Percentiles rank a stretch among this genome's conserved stretches.
Evolutionary conservation across 2,797 vertebrate species (phyloP).

Genomic region (Lithobates sylvaticus): DNA sequence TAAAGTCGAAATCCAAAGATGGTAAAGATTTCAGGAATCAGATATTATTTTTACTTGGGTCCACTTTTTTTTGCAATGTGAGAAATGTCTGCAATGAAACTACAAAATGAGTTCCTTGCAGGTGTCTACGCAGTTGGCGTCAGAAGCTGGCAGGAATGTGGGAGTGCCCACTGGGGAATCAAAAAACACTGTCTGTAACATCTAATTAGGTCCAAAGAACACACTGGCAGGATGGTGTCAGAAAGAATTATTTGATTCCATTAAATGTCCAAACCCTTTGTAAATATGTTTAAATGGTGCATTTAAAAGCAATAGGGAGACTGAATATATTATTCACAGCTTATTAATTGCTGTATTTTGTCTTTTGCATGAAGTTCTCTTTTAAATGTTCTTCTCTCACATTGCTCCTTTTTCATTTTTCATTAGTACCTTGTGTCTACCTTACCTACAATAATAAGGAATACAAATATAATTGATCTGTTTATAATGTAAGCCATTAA

Average conservation of each 20-base stretch:
- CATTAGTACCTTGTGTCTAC: slow-evolving; percentile 1
- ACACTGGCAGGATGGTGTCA: background rate
- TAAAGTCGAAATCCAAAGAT: too few relatives aligned
- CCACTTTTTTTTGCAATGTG: too few relatives aligned
- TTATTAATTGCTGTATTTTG: background rate
- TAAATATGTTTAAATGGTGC: background rate
- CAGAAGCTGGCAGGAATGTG: background rate
- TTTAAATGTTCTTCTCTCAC: background rate
- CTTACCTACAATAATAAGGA: slow-evolving; percentile 22
- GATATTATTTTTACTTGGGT: too few relatives aligned
- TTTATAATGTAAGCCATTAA: slow-evolving; percentile 59
- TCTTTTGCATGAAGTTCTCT: background rate
- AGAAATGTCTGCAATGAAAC: background rate
- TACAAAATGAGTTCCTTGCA: background rate
- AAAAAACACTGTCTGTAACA: background rate
- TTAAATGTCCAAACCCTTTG: background rate
- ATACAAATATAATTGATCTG: slow-evolving; percentile 51
- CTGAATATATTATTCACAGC: background rate
- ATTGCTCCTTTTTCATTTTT: slow-evolving; percentile 24
- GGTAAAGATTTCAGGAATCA: too few relatives aligned
- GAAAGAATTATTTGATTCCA: background rate
- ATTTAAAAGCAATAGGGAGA: background rate
- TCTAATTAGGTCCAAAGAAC: background rate
- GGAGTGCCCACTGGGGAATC: background rate
- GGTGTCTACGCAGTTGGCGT: background rate